These are phyloP conservation scores for Alaudala cheleensis DNA, from an alignment of 2,113 vertebrate species.

Conservation along the genomic window DNA sequence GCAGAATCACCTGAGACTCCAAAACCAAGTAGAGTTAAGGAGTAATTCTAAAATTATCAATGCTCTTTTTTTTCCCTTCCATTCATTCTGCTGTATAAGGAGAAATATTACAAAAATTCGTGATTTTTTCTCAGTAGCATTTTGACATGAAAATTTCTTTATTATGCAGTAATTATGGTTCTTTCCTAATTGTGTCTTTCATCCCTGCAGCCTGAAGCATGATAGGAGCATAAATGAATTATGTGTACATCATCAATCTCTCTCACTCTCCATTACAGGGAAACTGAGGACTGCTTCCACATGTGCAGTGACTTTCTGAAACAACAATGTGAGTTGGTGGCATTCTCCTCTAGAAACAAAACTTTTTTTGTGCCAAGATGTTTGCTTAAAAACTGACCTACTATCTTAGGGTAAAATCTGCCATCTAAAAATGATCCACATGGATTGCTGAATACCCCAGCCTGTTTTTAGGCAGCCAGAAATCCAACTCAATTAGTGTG, in stretches of 20 bases:
- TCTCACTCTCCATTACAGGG: not conserved
- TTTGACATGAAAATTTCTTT: constrained; percentile 34
- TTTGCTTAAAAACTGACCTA: not conserved
- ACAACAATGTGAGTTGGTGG: not conserved
- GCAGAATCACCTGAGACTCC: not conserved
- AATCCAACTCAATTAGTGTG: not conserved
- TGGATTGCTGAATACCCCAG: not conserved
- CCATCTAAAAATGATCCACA: constrained; percentile 3
- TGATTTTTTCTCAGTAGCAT: constrained; percentile 18
- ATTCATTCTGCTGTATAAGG: not conserved
- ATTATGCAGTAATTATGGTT: constrained; percentile 8
- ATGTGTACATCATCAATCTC: not conserved
- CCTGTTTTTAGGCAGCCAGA: constrained; percentile 7
- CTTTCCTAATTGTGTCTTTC: constrained; percentile 31
- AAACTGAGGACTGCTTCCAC: constrained; percentile 35
- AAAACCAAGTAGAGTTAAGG: not conserved
- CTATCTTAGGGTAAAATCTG: constrained; percentile 10
- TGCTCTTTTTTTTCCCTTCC: not conserved
- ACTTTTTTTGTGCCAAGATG: not conserved
- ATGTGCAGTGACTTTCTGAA: not conserved
- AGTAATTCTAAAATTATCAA: not conserved
- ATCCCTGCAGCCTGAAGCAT: constrained; percentile 2
- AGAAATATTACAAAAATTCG: constrained; percentile 2
- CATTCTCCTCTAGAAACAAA: not conserved
- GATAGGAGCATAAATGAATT: constrained; percentile 32